These are phyloP conservation scores for Pocillopora damicornis DNA, from an alignment of 64 coral and sea anemone genomes.

Conservation along the genomic window DNA sequence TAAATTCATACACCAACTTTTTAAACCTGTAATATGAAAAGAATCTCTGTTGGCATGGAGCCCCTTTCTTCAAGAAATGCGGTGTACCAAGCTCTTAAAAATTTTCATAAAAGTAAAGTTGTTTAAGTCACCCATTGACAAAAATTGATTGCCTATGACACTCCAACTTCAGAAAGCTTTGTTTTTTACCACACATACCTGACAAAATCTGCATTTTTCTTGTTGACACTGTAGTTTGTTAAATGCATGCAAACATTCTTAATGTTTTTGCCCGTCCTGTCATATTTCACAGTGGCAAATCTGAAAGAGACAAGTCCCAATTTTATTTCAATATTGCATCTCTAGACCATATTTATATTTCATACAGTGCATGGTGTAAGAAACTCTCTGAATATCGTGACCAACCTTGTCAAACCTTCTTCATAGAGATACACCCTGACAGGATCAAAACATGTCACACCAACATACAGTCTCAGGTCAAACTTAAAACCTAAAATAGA, in stretches of 20 bases:
- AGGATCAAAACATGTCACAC: conserved; percentile 91
- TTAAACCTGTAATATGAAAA: too few species aligned
- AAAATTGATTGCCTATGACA: not conserved
- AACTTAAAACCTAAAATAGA: conserved; percentile 85
- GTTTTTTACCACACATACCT: conserved; percentile 48
- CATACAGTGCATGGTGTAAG: not conserved
- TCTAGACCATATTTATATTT: not conserved
- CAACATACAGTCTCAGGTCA: conserved; percentile 90
- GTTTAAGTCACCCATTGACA: not conserved
- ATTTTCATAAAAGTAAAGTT: too few species aligned
- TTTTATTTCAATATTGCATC: not conserved
- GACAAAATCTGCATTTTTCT: conserved; percentile 91
- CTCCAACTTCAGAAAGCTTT: not conserved
- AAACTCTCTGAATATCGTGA: not conserved
- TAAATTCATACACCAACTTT: too few species aligned
- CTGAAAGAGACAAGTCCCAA: conserved; percentile 15
- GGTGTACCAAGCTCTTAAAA: too few species aligned
- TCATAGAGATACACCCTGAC: conserved; percentile 93
- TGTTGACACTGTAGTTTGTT: conserved; percentile 99
- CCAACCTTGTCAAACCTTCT: conserved; percentile 92
- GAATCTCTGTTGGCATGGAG: too few species aligned
- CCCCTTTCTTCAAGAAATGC: too few species aligned
- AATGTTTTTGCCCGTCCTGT: conserved; percentile 77
- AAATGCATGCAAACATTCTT: conserved; percentile 96
- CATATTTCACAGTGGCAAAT: conserved; percentile 97